Conservation (phyloP, 2,888 invertebrate genomes). For the Germaria angustata region DNA sequence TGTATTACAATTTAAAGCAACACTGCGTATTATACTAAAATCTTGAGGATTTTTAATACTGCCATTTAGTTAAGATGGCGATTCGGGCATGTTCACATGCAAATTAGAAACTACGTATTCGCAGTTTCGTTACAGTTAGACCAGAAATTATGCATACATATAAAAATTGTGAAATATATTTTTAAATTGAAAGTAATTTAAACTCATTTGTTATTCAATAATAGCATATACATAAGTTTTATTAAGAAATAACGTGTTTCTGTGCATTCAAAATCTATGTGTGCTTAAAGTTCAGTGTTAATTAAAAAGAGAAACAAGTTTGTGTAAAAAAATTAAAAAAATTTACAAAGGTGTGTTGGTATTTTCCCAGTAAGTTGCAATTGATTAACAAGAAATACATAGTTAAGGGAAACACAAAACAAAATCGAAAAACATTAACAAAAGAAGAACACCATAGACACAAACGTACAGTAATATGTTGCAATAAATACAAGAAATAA, state of each 20-base stretch:
- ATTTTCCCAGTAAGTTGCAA: constrained; percentile 51
- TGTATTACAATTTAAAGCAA: constrained; percentile 25
- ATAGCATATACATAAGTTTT: background rate
- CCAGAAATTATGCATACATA: constrained; percentile 1
- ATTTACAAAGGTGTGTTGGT: constrained; percentile 51
- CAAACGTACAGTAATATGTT: background rate
- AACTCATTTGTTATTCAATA: constrained; percentile 2
- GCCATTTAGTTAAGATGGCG: constrained; percentile 61
- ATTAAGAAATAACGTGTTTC: background rate
- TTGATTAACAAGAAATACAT: constrained; percentile 41
- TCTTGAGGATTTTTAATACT: constrained; percentile 46
- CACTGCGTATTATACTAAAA: constrained; percentile 29
- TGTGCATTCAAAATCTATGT: background rate
- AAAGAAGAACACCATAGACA: constrained; percentile 23
- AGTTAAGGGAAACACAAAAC: constrained; percentile 29
- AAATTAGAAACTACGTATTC: background rate
- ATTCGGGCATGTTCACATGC: constrained; percentile 50
- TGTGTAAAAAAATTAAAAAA: constrained; percentile 23
- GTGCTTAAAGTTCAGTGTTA: constrained; percentile 23
- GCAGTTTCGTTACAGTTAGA: background rate
- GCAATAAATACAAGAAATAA: too few species aligned
- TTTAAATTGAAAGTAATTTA: background rate
- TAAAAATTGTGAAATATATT: constrained; percentile 41
- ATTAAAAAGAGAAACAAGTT: constrained; percentile 2
- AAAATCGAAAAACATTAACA: constrained; percentile 12